Conservation (phyloP, 2,797 vertebrate genomes). For the Macropus fuliginosus region DNA sequence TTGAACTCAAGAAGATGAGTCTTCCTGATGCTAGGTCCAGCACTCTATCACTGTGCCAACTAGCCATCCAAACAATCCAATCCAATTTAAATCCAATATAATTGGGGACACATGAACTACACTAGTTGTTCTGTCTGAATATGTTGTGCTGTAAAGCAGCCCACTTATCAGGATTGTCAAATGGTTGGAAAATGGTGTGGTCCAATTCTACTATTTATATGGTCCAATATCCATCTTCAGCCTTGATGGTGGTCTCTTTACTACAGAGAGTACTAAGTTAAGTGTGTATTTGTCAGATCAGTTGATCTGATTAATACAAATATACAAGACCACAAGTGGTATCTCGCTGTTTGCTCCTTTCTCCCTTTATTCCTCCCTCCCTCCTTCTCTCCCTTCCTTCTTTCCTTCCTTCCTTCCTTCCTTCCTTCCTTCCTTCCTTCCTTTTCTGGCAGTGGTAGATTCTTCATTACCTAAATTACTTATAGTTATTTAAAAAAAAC, state of each 20-base stretch:
- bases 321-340: not conserved
- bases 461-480: not conserved
- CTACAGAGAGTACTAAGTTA: no score
- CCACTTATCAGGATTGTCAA: not conserved
- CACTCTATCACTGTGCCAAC: not conserved
- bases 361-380: no score
- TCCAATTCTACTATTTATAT: not conserved
- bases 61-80: not conserved
- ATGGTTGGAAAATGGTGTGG: not conserved
- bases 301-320: not conserved
- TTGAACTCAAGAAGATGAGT: not conserved
- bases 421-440: no score
- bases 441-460: not conserved
- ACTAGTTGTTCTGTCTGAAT: fast-evolving
- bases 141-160: no score
- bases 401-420: no score
- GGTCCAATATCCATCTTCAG: not conserved
- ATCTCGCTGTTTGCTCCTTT: no score
- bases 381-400: no score
- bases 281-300: not conserved
- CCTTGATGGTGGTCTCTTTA: fast-evolving
- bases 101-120: not conserved
- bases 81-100: not conserved
- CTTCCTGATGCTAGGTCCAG: not conserved
- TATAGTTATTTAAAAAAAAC: not conserved